Evolutionary conservation across 2,888 invertebrate genomes (phyloP).

Genomic region (Heliconius erato): DNA sequence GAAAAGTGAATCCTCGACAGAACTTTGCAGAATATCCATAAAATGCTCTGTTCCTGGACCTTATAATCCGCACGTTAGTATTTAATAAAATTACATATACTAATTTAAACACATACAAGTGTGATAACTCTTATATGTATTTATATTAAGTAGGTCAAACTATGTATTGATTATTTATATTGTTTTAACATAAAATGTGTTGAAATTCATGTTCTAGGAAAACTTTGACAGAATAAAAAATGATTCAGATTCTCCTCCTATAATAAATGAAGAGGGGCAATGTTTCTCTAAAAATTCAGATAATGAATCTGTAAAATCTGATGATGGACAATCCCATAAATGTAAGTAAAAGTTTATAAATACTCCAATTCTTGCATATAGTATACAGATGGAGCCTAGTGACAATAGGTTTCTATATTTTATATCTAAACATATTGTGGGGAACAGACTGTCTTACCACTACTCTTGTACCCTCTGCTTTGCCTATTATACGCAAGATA

Average conservation of each 20-base stretch:
- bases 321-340: conserved; percentile 76
- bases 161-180: background rate
- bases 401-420: too few species aligned
- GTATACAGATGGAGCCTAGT: background rate
- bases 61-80: conserved; percentile 66
- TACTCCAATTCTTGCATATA: background rate
- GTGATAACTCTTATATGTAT: background rate
- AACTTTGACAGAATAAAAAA: conserved; percentile 65
- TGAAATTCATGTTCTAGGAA: conserved; percentile 54
- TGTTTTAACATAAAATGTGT: background rate
- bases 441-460: too few species aligned
- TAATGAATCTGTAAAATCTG: conserved; percentile 72
- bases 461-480: too few species aligned
- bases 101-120: background rate
- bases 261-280: conserved; percentile 70
- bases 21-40: conserved; percentile 79
- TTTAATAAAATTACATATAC: background rate
- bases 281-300: conserved; percentile 63
- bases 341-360: conserved; percentile 64
- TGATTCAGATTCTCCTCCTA: conserved; percentile 77
- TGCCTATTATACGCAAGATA: too few species aligned
- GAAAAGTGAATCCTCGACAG: conserved; percentile 74
- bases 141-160: conserved; percentile 5
- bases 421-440: too few species aligned
- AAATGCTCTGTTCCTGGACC: conserved; percentile 72